Percentiles rank a stretch among this genome's conserved stretches.
Evolutionary conservation across 64 coral and sea anemone species (phyloP).

Genomic region (Montipora foliosa): DNA sequence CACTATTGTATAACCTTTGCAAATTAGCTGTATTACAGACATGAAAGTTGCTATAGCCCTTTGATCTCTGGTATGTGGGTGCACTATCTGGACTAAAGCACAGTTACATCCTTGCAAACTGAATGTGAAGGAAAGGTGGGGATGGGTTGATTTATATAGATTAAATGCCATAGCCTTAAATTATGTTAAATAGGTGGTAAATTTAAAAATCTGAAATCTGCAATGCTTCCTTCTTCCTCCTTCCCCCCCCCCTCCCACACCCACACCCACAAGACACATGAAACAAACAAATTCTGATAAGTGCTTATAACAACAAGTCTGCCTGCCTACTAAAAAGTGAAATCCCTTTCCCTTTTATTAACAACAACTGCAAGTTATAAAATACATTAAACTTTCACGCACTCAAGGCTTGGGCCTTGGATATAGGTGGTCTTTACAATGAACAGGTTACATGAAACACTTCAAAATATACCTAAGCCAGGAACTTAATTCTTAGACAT

Average conservation of each 20-base stretch:
- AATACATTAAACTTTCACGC: too few species aligned
- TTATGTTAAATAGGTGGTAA: background rate
- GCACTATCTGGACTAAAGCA: background rate
- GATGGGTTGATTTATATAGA: background rate
- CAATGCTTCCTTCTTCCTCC: background rate
- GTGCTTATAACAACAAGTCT: background rate
- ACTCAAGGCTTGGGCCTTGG: too few species aligned
- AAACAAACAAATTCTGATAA: background rate
- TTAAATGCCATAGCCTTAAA: slow-evolving; percentile 13
- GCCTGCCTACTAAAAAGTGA: background rate
- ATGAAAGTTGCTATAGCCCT: background rate
- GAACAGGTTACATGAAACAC: too few species aligned
- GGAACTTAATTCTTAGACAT: background rate
- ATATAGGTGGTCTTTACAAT: too few species aligned
- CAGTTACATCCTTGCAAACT: background rate
- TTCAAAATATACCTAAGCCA: too few species aligned
- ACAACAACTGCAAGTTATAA: background rate
- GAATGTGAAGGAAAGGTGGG: background rate
- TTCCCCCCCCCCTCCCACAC: background rate
- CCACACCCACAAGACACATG: background rate
- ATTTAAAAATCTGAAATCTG: slow-evolving; percentile 6
- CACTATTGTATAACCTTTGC: background rate
- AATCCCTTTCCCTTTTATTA: background rate
- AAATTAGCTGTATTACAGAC: slow-evolving; percentile 1
- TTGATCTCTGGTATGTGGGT: background rate